Evolutionary conservation across 2,888 invertebrate species (phyloP), one percentile per base, ranked within the genome.

Genomic region (Leptopilina syphax): DNA sequence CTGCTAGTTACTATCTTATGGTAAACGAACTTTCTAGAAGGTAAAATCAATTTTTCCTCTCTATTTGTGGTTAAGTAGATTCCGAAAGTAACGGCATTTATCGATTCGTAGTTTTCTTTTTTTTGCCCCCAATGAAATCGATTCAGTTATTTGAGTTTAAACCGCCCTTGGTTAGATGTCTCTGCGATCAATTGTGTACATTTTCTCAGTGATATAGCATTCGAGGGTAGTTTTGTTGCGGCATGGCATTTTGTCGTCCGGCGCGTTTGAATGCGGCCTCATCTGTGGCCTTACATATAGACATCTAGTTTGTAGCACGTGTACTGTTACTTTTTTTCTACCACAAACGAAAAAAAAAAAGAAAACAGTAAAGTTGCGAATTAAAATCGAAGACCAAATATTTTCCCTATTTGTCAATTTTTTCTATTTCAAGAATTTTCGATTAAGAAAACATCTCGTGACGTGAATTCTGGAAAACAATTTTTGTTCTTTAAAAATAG

Each of bases 211-310:
- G 84, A 5, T 44, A 84, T 80, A 34, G 34, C 1, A 34, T 34
- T 34, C 67, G 67, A 81, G 79, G 84, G 80, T 79, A 67, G 83
- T 83, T 84, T 85, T 86, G 82, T 68, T 80, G 82, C 83, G 81
- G 83, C 84, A 82, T 81, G 85, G 84, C 84, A 84, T 84, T 86
- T 86, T 85, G 84, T 85, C 83, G 85, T 82, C 84, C 84, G 76
- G 82, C 83, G 85, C 84, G 84, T 84, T 84, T 82, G 86, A 85
- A 86, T 80, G 81, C 82, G 80, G 82, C 65, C 79, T 81, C 81
- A 81, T 83, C 82, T 50, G 84, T 83, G 82, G 73, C 41, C 57
- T 54, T 12, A 57, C 67, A 8, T 41, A 65, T 65, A 65, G 65
- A 34, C 41, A 41, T 34, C 9, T 34, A 65, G 10, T 34, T 34